Conservation (phyloP, 2,797 vertebrate genomes). For the Bradypus variegatus region DNA sequence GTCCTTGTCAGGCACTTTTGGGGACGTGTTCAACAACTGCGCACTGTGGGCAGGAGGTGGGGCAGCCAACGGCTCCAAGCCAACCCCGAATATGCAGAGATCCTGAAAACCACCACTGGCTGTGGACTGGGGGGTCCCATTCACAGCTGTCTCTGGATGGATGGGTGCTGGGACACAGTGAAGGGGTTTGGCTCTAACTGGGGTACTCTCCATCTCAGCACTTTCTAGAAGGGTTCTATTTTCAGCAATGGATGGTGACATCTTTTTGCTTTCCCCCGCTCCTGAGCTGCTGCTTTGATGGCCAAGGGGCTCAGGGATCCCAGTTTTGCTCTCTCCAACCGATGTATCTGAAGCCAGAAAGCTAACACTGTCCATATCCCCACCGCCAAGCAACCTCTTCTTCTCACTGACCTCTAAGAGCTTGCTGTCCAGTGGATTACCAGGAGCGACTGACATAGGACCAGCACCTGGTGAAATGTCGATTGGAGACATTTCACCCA, state of each 20-base stretch:
- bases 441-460: background rate
- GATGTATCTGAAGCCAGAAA: slow-evolving; percentile 29
- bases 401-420: slow-evolving; percentile 44
- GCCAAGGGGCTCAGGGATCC: slow-evolving; percentile 32
- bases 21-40: slow-evolving; percentile 70
- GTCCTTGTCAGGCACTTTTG: slow-evolving; percentile 80
- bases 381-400: slow-evolving; percentile 27
- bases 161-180: slow-evolving; percentile 67
- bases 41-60: slow-evolving; percentile 67
- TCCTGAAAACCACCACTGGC: slow-evolving; percentile 70
- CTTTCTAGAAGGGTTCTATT: slow-evolving; percentile 77
- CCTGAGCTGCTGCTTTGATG: slow-evolving; percentile 66
- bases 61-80: slow-evolving; percentile 57
- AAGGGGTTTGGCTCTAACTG: slow-evolving; percentile 69
- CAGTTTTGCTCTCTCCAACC: slow-evolving; percentile 29
- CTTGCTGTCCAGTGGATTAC: slow-evolving; percentile 23
- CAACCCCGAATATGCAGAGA: slow-evolving; percentile 53
- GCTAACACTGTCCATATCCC: background rate
- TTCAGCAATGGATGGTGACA: slow-evolving; percentile 55
- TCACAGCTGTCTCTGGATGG: slow-evolving; percentile 72
- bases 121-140: slow-evolving; percentile 67
- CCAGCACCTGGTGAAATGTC: background rate
- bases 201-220: slow-evolving; percentile 68
- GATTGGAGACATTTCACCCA: background rate
- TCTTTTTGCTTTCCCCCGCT: slow-evolving; percentile 70